These are phyloP conservation scores for Sylvilagus floridanus DNA, from an alignment of 2,797 vertebrate species.

Conservation along the genomic window DNA sequence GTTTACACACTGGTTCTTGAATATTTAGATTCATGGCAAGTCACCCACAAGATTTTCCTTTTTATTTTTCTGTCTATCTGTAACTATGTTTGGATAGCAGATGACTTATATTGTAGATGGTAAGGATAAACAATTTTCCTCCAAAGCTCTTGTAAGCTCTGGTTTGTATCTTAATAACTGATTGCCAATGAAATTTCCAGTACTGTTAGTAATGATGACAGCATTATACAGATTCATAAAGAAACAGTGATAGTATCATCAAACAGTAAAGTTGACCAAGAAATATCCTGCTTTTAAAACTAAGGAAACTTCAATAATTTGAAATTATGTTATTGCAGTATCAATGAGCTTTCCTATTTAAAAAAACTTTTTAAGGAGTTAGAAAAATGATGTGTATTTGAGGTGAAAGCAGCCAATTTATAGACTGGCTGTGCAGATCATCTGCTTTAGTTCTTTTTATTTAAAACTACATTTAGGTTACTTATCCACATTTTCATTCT, in stretches of 20 bases:
- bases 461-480: background rate
- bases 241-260: background rate
- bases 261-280: background rate
- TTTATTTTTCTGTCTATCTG: background rate
- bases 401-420: background rate
- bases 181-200: background rate
- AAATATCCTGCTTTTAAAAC: slow-evolving; percentile 48
- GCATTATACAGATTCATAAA: background rate
- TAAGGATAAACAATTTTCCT: background rate
- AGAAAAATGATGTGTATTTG: background rate
- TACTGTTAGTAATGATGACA: background rate
- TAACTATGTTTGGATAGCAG: background rate
- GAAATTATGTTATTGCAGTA: background rate
- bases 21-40: background rate
- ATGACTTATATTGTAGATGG: background rate
- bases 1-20: background rate
- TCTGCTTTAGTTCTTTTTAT: background rate
- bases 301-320: slow-evolving; percentile 20
- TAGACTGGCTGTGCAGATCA: background rate
- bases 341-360: background rate
- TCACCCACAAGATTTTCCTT: background rate
- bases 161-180: background rate
- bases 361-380: background rate
- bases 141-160: background rate
- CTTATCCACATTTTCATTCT: background rate